Percentiles rank a stretch among this genome's conserved stretches.
These are phyloP conservation scores for Thryonomys swinderianus DNA, from an alignment of 2,113 vertebrate species.

Conservation along the genomic window DNA sequence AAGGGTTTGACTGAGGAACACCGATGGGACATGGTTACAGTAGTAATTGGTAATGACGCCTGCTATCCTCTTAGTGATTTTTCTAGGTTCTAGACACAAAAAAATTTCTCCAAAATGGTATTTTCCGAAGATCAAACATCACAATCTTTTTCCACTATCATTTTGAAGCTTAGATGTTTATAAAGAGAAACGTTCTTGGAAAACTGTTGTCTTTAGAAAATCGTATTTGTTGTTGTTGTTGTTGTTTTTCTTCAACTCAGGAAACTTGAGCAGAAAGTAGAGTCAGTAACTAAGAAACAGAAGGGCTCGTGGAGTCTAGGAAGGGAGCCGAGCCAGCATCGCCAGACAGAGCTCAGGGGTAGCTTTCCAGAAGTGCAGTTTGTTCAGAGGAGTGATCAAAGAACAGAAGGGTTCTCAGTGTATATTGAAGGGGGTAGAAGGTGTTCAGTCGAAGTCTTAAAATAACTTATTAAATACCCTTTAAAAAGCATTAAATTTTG, in stretches of 20 bases:
- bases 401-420: not conserved
- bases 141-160: not conserved
- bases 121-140: not conserved
- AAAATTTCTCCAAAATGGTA: not conserved
- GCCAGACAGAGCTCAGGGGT: fast-evolving
- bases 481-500: not conserved
- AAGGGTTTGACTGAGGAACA: not conserved
- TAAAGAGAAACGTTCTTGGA: not conserved
- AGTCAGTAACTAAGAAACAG: not conserved
- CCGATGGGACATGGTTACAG: not conserved
- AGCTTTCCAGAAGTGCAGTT: not conserved
- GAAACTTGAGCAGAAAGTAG: not conserved
- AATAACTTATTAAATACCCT: not conserved
- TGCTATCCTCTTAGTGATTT: not conserved
- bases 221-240: not conserved
- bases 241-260: not conserved
- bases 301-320: not conserved
- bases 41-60: not conserved
- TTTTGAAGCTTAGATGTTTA: not conserved
- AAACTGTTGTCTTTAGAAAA: not conserved
- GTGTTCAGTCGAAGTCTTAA: not conserved
- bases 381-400: not conserved
- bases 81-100: not conserved
- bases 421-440: not conserved
- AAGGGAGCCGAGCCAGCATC: not conserved